phyloP scores from a whole-genome alignment of 1,140 invertebrate species.

The Thaumatotibia leucotreta region DNA sequence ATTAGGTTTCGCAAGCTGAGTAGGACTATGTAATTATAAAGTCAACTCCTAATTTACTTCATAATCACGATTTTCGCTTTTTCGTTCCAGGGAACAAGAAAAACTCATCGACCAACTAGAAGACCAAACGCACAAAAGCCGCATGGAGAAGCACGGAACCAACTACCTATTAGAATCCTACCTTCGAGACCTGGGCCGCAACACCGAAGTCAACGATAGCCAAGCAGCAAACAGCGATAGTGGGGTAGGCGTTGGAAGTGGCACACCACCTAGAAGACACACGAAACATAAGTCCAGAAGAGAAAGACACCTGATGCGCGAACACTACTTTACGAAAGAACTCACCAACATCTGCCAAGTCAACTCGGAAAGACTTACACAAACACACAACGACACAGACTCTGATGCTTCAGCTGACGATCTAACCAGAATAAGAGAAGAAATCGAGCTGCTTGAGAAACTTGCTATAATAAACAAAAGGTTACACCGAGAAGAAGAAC shows the following conservation, averaged over 20 bases:
- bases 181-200: constrained; percentile 72
- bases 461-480: constrained; percentile 84
- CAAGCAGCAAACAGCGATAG: constrained; percentile 78
- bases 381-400: constrained; percentile 74
- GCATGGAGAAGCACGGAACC: constrained; percentile 85
- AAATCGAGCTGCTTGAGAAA: constrained; percentile 83
- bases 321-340: constrained; percentile 75
- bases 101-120: constrained; percentile 86
- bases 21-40: constrained; percentile 87
- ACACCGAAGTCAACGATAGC: constrained; percentile 72
- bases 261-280: constrained; percentile 68
- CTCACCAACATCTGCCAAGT: constrained; percentile 73
- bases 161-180: constrained; percentile 91
- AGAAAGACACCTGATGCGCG: constrained; percentile 71
- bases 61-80: constrained; percentile 14
- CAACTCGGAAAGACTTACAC: constrained; percentile 70
- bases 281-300: constrained; percentile 74
- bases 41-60: constrained; percentile 12
- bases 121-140: constrained; percentile 82
- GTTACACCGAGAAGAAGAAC: constrained; percentile 83
- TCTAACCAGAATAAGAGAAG: constrained; percentile 76
- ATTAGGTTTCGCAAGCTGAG: too few relatives aligned
- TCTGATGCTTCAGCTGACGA: constrained; percentile 72
- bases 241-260: constrained; percentile 72
- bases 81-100: constrained; percentile 83